Evolutionary conservation across 2,888 invertebrate genomes (phyloP), one percentile per base, ranked within the genome.

Genomic region (Campopleginae sp.): DNA sequence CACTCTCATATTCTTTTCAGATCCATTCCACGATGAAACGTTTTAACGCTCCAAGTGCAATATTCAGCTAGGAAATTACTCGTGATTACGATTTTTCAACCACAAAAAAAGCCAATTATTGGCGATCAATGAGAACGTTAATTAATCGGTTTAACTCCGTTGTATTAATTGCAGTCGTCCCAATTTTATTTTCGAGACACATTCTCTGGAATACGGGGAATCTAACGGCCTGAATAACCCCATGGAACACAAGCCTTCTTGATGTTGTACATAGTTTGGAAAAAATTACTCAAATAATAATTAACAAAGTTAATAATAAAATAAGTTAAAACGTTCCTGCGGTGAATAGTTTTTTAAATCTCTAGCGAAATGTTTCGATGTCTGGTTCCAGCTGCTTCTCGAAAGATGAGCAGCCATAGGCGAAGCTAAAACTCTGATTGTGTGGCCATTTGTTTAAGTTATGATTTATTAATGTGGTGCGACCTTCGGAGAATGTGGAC

Each of bases 11-110:
- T 65, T 51, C n/a, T 63, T 23, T 46, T 1, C 27, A 58, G 42
- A 44, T 42, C 12, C 33, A 23, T 46, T 58, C 1, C 58, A 54
- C n/a, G 46, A 31, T 44, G 31, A 44, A 63, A 27, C 61, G 27
- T 75, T 31, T 12, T 27, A 10, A 38, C 33, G 71, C 44, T 77
- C 51, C 61, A 81, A 51, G 74, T 81, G 66, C 71, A 84, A 72
- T 78, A 74, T 84, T 42, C 78, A 63, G 12, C 17, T 44, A 54
- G 63, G 44, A 72, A 77, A 58, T 68, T 44, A 68, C 58, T 70
- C 6, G 14, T 14, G 58, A 58, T 58, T 58, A 58, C 27, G 27
- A 14, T 27, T 14, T 58, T 27, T 14, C 58, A 58, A 27, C 14
- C 14, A 4, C 58, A 27, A 27, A 27, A 27, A 58, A 27, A 58